Conservation (phyloP, 2,797 vertebrate species). For the Leptodactylus fallax region DNA sequence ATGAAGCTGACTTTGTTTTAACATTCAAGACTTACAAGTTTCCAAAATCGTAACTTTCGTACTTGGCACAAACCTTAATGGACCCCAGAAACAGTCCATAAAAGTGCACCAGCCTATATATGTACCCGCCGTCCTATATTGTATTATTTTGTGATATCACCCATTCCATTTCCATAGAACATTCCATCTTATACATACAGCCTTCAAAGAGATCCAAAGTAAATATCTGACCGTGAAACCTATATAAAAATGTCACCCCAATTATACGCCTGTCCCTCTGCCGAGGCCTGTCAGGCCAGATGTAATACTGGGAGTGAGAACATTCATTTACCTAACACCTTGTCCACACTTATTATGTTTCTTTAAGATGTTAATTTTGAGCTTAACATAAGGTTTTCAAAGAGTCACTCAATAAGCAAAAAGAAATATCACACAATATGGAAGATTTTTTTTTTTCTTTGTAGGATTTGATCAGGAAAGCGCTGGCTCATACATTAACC, state of each 20-base stretch:
- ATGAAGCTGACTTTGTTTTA: not conserved
- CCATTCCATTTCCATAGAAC: not conserved
- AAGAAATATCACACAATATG: slow-evolving; percentile 16
- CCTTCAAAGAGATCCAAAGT: slow-evolving; percentile 30
- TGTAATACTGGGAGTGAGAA: slow-evolving; percentile 49
- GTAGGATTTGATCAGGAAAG: slow-evolving; percentile 14
- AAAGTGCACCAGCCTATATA: not conserved
- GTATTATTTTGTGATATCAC: not conserved
- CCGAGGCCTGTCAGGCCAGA: slow-evolving; percentile 10
- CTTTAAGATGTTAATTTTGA: slow-evolving; percentile 36
- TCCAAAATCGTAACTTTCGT: not conserved
- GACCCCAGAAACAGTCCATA: not conserved
- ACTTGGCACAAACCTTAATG: not conserved
- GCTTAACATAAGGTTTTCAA: slow-evolving; percentile 31
- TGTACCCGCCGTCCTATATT: not conserved
- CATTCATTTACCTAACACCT: slow-evolving; percentile 60
- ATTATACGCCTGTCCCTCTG: slow-evolving; percentile 18
- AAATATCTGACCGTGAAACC: slow-evolving; percentile 49
- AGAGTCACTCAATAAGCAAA: slow-evolving; percentile 29
- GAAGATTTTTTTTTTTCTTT: not conserved
- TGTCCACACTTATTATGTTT: slow-evolving; percentile 48
- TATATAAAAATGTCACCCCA: slow-evolving; percentile 45
- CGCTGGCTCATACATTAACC: slow-evolving; percentile 33
- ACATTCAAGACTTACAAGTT: not conserved
- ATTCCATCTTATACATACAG: slow-evolving; percentile 1